A percentile compares a stretch with the other conserved stretches of the same genome.
phyloP scores from a whole-genome alignment of 1,140 invertebrate genomes.

The Zaprionus inermis region DNA sequence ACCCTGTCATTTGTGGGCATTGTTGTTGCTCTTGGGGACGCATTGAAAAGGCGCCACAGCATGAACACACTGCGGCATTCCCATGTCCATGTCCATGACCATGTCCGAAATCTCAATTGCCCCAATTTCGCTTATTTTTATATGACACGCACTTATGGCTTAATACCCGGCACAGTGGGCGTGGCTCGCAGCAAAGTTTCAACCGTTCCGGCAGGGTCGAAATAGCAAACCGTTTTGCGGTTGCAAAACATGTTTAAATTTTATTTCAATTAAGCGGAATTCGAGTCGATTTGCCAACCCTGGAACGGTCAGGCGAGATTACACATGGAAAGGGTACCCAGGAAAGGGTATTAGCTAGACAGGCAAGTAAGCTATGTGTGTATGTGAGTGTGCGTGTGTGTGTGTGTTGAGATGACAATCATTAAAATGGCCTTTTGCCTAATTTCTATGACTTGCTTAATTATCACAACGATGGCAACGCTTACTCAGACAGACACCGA shows the following conservation, averaged over 20 bases:
- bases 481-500: slow-evolving; percentile 13
- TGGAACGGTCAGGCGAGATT: not conserved
- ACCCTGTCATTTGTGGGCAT: slow-evolving; percentile 44
- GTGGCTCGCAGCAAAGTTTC: slow-evolving; percentile 5
- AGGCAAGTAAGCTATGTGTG: slow-evolving; percentile 24
- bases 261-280: slow-evolving; percentile 13
- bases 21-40: slow-evolving; percentile 31
- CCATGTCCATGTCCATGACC: too few relatives aligned
- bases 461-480: slow-evolving; percentile 63
- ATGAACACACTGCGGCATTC: slow-evolving; percentile 36
- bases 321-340: slow-evolving; percentile 48
- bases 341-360: slow-evolving; percentile 62
- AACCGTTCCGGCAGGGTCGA: not conserved
- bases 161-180: slow-evolving; percentile 13
- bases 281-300: not conserved
- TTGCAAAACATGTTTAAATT: not conserved
- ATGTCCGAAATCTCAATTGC: slow-evolving; percentile 49
- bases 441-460: slow-evolving; percentile 83
- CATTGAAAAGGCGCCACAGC: slow-evolving; percentile 52
- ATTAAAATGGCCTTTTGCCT: slow-evolving; percentile 81
- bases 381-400: slow-evolving; percentile 33
- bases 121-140: slow-evolving; percentile 53
- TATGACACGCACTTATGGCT: slow-evolving; percentile 35
- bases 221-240: not conserved
- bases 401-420: slow-evolving; percentile 70